Base-by-base conservation (phyloP, 2,888 invertebrate genomes). In the Pherbina coryleti region DNA sequence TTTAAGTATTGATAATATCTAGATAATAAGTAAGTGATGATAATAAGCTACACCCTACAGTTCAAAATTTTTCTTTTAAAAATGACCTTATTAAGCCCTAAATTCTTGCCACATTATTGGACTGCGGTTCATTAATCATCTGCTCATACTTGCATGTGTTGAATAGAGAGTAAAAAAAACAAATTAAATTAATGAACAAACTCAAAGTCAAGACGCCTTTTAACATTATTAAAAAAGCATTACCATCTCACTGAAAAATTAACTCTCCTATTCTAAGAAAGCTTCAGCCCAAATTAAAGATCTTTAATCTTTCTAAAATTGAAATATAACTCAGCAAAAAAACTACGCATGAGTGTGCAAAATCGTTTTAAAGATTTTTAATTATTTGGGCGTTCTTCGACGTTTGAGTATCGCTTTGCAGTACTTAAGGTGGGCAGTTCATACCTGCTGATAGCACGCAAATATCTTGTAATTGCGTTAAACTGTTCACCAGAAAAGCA, bases 331-430 rank as follows among this genome's bases (percentile, higher is more conserved):
- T 14, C 44, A 44, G 44, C 11, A 44, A 44, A 44, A 44, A 44
- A 44, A 2, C 37, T 7, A 7, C 8, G 37, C 37, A 37, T 37
- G 57, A n/a, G 17, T 19, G 22, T 8, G 22, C 57, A 25, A 60
- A 22, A 60, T 60, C 19, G 57, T 8, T 28, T 14, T n/a, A 28
- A 5, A 51, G 28, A 60, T 28, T 60, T 69, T 69, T 69, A 69
- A 69, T 69, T 69, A 51, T 69, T 51, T 49, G 72, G 37, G 72
- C 44, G 73, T 73, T 73, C 49, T 62, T 19, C 37, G 31, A 25
- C 49, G 9, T n/a, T 51, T 69, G 17, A n/a, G 5, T 28, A 57
- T 19, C 62, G 62, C 49, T 44, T 73, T 70, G 8, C 28, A 19
- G 53, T 34, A 19, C 53, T 62, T 60, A 49, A 73, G 28, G 49